These are phyloP conservation scores for Fragum whitleyi DNA, from an alignment of 2,888 invertebrate species.

Conservation along the genomic window DNA sequence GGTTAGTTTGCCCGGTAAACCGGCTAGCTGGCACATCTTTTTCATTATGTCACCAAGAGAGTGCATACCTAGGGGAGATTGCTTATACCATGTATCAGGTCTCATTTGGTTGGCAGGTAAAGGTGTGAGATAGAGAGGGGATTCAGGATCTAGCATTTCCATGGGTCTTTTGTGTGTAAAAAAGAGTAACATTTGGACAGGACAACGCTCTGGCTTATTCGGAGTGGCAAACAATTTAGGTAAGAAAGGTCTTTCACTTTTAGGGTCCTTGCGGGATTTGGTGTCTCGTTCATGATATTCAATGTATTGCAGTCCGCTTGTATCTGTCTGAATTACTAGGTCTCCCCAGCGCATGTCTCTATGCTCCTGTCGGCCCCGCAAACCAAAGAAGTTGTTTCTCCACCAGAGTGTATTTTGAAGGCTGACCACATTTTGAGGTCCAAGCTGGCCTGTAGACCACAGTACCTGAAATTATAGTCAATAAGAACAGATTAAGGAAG, in stretches of 20 bases:
- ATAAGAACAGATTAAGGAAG: too few relatives aligned
- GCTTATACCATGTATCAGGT: neutral
- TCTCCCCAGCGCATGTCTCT: neutral
- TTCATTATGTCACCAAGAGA: neutral
- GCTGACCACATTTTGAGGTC: neutral
- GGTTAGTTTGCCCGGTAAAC: neutral
- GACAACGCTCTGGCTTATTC: neutral
- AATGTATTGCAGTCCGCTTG: neutral
- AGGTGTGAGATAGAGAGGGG: neutral
- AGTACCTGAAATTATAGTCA: conserved; percentile 10
- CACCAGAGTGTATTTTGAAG: neutral
- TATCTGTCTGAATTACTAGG: neutral
- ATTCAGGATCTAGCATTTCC: neutral
- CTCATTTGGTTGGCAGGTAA: neutral
- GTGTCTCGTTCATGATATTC: conserved; percentile 3
- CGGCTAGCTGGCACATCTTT: neutral
- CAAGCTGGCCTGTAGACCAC: neutral
- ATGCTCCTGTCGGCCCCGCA: neutral
- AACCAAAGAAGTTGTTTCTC: conserved; percentile 6
- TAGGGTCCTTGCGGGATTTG: neutral
- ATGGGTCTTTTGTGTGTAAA: neutral
- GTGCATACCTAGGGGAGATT: neutral
- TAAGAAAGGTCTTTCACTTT: neutral
- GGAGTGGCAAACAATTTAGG: neutral
- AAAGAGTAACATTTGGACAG: neutral